Evolutionary conservation across 2,113 vertebrate genomes (phyloP).

Genomic region (Romanogobio albipinnatus): DNA sequence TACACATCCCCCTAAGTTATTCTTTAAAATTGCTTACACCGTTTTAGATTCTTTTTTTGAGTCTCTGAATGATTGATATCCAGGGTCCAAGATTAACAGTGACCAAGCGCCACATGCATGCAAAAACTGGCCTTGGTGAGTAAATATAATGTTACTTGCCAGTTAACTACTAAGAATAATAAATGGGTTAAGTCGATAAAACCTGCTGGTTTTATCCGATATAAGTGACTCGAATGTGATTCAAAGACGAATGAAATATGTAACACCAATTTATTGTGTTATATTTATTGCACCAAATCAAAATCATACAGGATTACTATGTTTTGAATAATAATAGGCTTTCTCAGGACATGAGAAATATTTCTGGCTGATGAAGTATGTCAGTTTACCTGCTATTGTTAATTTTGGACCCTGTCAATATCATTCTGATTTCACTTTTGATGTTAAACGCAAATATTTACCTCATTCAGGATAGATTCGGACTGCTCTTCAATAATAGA

Average conservation of each 20-base stretch:
- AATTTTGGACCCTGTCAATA: slow-evolving; percentile 33
- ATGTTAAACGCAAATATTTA: slow-evolving; percentile 56
- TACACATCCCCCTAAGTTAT: slow-evolving; percentile 44
- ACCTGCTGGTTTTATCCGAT: not conserved
- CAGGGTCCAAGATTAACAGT: slow-evolving; percentile 31
- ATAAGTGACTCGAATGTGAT: not conserved
- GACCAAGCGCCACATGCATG: not conserved
- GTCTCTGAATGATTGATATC: slow-evolving; percentile 37
- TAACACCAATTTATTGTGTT: not conserved
- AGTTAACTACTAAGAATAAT: not conserved
- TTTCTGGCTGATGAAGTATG: not conserved
- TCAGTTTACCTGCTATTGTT: not conserved
- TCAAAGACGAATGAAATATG: not conserved
- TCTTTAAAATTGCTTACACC: slow-evolving; percentile 12
- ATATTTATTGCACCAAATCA: not conserved
- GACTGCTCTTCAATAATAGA: slow-evolving; percentile 48
- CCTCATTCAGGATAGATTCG: slow-evolving; percentile 54
- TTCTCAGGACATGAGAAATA: not conserved
- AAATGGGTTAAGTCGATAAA: not conserved
- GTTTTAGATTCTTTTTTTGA: slow-evolving; percentile 24
- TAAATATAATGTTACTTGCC: not conserved
- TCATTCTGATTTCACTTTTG: slow-evolving; percentile 35
- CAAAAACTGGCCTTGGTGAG: not conserved
- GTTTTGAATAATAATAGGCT: not conserved
- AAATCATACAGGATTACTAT: not conserved